Conservation (phyloP, 2,888 invertebrate genomes). For the Hypomecis atomaria region DNA sequence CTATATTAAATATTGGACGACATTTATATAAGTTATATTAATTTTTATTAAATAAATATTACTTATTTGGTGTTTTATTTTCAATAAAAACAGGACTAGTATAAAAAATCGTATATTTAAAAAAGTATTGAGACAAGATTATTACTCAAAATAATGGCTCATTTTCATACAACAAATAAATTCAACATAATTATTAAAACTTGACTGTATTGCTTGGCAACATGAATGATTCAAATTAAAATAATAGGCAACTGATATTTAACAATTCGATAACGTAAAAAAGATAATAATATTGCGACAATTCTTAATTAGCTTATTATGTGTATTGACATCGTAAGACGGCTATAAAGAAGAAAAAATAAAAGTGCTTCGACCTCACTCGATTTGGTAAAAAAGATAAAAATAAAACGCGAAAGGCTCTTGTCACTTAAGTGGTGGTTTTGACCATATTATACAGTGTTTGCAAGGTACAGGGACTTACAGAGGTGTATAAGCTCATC, state of each 20-base stretch:
- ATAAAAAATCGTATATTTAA: slow-evolving; percentile 13
- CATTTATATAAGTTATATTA: slow-evolving; percentile 69
- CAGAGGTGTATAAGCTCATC: too few species aligned
- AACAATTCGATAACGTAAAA: not conserved
- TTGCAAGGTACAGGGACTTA: too few species aligned
- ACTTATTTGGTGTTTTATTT: slow-evolving; percentile 55
- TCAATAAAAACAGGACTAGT: slow-evolving; percentile 27
- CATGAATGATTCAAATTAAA: slow-evolving; percentile 1
- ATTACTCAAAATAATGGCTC: slow-evolving; percentile 5
- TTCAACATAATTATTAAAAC: not conserved
- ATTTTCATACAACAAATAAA: slow-evolving; percentile 1
- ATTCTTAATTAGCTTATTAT: too few species aligned
- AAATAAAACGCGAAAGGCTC: not conserved
- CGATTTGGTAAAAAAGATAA: not conserved
- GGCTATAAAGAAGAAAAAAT: not conserved
- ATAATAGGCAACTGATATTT: not conserved
- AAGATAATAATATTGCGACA: not conserved
- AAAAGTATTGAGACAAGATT: slow-evolving; percentile 19
- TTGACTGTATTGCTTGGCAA: slow-evolving; percentile 18
- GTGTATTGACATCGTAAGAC: not conserved
- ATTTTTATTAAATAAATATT: slow-evolving; percentile 76
- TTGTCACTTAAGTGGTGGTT: too few species aligned
- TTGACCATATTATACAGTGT: too few species aligned
- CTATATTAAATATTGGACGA: slow-evolving; percentile 59
- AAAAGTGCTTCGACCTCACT: not conserved